Percentiles rank a stretch among this genome's conserved stretches.
phyloP scores from a whole-genome alignment of 2,797 vertebrate genomes.

The Leptodactylus fallax region DNA sequence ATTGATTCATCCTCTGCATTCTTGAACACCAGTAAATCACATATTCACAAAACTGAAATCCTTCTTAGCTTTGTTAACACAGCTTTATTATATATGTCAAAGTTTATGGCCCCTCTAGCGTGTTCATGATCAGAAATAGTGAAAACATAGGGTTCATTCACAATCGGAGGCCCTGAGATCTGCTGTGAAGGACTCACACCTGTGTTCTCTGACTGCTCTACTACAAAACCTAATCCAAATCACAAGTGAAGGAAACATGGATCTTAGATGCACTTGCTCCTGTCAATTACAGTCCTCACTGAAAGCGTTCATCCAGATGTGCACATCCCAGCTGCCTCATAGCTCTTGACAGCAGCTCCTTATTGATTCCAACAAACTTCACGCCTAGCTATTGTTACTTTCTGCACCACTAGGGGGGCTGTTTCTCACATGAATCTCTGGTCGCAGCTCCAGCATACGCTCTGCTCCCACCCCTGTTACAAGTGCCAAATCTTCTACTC shows the following conservation, averaged over 20 bases:
- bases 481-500: slow-evolving; percentile 62
- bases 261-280: not conserved
- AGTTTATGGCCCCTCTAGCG: too few species aligned
- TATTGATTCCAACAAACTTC: not conserved
- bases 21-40: too few species aligned
- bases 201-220: too few species aligned
- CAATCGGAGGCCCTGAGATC: too few species aligned
- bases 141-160: too few species aligned
- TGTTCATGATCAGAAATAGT: too few species aligned
- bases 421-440: slow-evolving; percentile 55
- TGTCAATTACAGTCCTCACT: not conserved
- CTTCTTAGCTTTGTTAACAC: too few species aligned
- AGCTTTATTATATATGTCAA: too few species aligned
- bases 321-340: not conserved
- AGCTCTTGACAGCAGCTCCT: not conserved
- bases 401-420: not conserved
- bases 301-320: not conserved
- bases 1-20: too few species aligned
- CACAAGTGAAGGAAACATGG: not conserved
- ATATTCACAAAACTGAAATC: too few species aligned
- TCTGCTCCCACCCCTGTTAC: slow-evolving; percentile 61
- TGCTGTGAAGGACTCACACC: too few species aligned
- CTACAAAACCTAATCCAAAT: too few species aligned
- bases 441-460: slow-evolving; percentile 53
- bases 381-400: not conserved